These are phyloP conservation scores for Pogona vitticeps DNA, from an alignment of 2,113 vertebrate species.

Conservation along the genomic window DNA sequence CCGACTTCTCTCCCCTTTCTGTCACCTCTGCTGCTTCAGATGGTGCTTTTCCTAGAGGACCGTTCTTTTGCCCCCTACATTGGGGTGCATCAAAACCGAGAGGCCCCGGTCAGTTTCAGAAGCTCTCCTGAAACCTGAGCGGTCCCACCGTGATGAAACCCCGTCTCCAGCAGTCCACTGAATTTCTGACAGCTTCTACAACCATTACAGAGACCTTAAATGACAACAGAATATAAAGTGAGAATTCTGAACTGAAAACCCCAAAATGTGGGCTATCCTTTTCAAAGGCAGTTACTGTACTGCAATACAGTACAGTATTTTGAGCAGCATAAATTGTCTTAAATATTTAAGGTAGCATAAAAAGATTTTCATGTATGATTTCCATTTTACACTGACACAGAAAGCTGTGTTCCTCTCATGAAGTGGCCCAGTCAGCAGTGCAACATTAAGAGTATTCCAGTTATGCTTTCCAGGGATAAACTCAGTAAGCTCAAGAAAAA, in stretches of 20 bases:
- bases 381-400: neutral
- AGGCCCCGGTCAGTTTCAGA: no score
- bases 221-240: neutral
- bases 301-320: neutral
- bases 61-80: no score
- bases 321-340: neutral
- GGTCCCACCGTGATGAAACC: no score
- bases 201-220: neutral
- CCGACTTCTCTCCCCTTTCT: no score
- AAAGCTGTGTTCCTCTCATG: no score
- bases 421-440: neutral
- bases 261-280: neutral
- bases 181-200: neutral
- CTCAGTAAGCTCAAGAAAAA: no score
- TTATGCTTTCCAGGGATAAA: no score
- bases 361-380: neutral
- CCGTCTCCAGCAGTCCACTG: neutral
- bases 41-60: no score
- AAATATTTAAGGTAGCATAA: neutral
- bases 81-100: no score
- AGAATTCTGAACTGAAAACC: neutral
- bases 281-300: neutral
- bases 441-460: neutral
- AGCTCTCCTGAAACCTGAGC: no score
- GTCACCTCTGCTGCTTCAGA: no score